Conservation (phyloP, 2,797 vertebrate species). For the Sebastolobus altivelis region DNA sequence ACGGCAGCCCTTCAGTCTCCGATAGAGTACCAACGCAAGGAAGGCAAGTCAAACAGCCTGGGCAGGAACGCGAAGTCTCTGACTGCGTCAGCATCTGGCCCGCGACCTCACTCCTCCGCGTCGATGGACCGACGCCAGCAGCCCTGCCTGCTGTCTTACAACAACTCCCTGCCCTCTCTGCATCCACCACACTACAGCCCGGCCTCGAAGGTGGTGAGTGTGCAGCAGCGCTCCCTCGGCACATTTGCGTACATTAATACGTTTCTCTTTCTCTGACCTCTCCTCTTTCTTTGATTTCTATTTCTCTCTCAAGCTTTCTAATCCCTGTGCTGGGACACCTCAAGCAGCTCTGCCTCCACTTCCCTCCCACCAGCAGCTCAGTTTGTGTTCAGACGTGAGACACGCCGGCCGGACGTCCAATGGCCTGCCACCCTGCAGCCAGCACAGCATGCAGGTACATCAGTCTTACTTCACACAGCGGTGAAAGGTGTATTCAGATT, state of each 20-base stretch:
- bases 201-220: conserved; percentile 36
- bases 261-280: background rate
- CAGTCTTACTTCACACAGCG: background rate
- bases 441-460: conserved; percentile 76
- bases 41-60: conserved; percentile 89
- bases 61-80: conserved; percentile 81
- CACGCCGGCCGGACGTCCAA: conserved; percentile 54
- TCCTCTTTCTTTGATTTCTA: background rate
- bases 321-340: conserved; percentile 35
- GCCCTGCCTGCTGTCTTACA: conserved; percentile 79
- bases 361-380: conserved; percentile 59
- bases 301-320: conserved; percentile 53
- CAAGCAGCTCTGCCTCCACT: conserved; percentile 56
- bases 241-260: background rate
- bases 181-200: conserved; percentile 77
- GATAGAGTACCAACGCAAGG: conserved; percentile 93
- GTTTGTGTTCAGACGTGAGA: conserved; percentile 45
- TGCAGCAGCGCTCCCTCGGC: background rate
- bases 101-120: conserved; percentile 81
- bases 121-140: conserved; percentile 82
- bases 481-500: background rate
- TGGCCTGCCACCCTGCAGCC: conserved; percentile 62
- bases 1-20: conserved; percentile 91
- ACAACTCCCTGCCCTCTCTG: conserved; percentile 88
- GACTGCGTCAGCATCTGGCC: conserved; percentile 63